These are phyloP conservation scores for Yponomeuta sedellus DNA, from an alignment of 2,888 invertebrate genomes.

Conservation along the genomic window DNA sequence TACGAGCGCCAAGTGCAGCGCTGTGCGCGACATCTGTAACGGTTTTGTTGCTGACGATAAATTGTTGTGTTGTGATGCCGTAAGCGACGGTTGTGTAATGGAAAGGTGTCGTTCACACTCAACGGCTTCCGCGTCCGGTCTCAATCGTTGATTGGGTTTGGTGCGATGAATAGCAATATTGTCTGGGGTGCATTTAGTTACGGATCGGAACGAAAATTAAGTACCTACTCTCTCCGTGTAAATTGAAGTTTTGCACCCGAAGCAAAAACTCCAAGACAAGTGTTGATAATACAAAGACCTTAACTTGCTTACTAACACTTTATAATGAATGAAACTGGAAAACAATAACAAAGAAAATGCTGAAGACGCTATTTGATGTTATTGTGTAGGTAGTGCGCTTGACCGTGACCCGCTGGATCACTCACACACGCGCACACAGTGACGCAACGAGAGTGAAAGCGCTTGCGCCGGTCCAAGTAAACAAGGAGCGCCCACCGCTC, in stretches of 20 bases:
- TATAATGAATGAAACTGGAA: background rate
- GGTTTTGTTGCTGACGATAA: background rate
- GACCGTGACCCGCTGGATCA: background rate
- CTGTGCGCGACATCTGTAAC: slow-evolving; percentile 27
- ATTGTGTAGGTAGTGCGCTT: background rate
- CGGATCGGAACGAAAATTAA: too few species aligned
- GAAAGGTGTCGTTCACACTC: background rate
- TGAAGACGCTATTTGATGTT: background rate
- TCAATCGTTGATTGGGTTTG: background rate
- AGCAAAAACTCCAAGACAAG: too few species aligned
- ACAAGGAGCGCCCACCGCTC: slow-evolving; percentile 1
- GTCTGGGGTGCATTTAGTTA: background rate
- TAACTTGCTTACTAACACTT: too few species aligned
- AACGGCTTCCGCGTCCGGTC: background rate
- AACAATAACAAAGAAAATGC: background rate
- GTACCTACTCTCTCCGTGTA: too few species aligned
- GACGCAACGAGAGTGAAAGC: background rate
- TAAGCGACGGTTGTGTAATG: background rate
- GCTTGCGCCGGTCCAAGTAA: background rate
- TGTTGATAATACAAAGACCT: too few species aligned
- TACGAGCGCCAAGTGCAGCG: background rate
- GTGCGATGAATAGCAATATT: background rate
- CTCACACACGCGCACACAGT: background rate
- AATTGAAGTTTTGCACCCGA: too few species aligned
- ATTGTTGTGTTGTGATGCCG: background rate